These are phyloP conservation scores for Bugula neritina DNA, from an alignment of 2,888 invertebrate genomes.

Conservation along the genomic window DNA sequence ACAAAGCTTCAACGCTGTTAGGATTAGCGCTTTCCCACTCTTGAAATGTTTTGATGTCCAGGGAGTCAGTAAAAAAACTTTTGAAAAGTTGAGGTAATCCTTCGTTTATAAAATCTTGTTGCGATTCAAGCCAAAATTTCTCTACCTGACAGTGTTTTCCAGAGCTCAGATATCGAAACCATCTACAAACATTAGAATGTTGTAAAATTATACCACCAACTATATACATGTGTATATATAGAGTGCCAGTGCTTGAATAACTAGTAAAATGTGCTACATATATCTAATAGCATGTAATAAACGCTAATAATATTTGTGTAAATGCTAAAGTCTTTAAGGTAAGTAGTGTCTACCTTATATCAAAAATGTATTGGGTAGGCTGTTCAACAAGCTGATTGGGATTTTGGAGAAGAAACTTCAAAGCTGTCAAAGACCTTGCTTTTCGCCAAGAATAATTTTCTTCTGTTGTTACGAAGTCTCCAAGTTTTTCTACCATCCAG, in stretches of 20 bases:
- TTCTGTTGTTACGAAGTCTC: not conserved
- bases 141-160: not conserved
- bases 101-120: not conserved
- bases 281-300: too few relatives aligned
- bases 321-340: too few relatives aligned
- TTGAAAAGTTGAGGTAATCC: slow-evolving; percentile 3
- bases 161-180: slow-evolving; percentile 21
- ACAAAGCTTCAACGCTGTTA: not conserved
- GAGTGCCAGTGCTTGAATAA: too few relatives aligned
- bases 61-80: not conserved
- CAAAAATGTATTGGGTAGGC: slow-evolving; percentile 11
- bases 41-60: not conserved
- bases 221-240: too few relatives aligned
- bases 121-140: not conserved
- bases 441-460: slow-evolving; percentile 14
- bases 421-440: not conserved
- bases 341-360: slow-evolving; percentile 19
- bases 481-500: not conserved
- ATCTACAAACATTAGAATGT: not conserved
- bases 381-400: not conserved
- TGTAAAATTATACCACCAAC: too few relatives aligned
- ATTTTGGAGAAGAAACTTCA: not conserved
- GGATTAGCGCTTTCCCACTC: not conserved
- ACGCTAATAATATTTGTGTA: too few relatives aligned
- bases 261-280: too few relatives aligned